A percentile compares a stretch with the other conserved stretches of the same genome.
These are phyloP conservation scores for Campoplex nolae DNA, from an alignment of 2,888 invertebrate species.

Conservation along the genomic window DNA sequence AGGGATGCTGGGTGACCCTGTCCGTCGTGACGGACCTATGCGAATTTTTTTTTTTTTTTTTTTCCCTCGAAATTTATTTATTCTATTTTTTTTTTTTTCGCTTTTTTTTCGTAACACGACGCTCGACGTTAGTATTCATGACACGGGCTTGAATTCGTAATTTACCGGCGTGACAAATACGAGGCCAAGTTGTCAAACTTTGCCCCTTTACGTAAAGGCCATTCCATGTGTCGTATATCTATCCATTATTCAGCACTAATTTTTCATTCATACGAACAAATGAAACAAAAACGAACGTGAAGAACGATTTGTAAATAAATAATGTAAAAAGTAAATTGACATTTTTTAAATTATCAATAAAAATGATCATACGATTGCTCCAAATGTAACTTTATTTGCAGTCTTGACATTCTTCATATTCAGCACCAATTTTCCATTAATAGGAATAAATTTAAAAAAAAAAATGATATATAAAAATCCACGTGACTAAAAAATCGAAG, in stretches of 20 bases:
- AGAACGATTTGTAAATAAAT: background rate
- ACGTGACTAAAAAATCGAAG: too few species aligned
- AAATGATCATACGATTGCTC: too few species aligned
- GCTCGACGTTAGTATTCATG: conserved; percentile 41
- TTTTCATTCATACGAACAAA: conserved; percentile 3
- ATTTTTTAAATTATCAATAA: background rate
- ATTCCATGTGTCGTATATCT: background rate
- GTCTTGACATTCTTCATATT: too few species aligned
- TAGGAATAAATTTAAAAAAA: too few species aligned
- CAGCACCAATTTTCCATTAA: too few species aligned
- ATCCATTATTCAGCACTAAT: conserved; percentile 5
- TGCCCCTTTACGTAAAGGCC: conserved; percentile 4
- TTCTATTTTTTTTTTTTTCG: background rate
- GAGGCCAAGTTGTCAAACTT: conserved; percentile 27
- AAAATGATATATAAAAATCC: too few species aligned
- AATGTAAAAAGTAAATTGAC: background rate
- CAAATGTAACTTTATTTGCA: too few species aligned
- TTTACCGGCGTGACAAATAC: conserved; percentile 48
- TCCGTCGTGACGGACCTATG: background rate
- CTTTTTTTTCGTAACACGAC: conserved; percentile 38
- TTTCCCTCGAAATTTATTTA: background rate
- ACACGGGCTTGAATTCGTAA: conserved; percentile 58
- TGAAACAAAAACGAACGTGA: background rate
- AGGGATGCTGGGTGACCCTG: conserved; percentile 4
- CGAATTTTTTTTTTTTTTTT: conserved; percentile 10